Base-by-base conservation (phyloP, 2,797 vertebrate genomes). In the Heterohyrax brucei region DNA sequence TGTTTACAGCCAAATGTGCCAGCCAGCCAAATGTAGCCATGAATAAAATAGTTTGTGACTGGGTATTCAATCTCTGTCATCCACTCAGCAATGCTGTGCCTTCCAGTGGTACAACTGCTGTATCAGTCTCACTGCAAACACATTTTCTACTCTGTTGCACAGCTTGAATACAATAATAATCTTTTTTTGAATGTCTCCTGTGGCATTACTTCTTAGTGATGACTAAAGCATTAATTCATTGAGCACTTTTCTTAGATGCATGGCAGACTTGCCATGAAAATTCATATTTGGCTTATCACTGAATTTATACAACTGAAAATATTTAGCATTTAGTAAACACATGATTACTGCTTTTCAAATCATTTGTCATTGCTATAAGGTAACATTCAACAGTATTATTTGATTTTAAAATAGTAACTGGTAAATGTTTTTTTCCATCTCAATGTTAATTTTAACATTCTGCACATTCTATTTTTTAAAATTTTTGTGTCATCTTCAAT, bases 331-430 rank as follows among this genome's bases (percentile, higher is more conserved):
- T 61, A 68, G 33, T 76, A 79, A 91, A 1, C 1, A 33, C 26
- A 87, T 14, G 44, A 56, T 46, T 80, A 66, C 10, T 83, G 33
- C 22, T 33, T 90, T 75, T 53, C 1, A 92, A 59, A 28, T 82
- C n/a, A 88, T 39, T 50, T 48, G 28, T 21, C 19, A 30, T 80
- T 72, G 61, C 53, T 39, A 72, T 53, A 62, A 86, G 33, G 81
- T 10, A 88, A 46, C 26, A 81, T 73, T 62, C 28, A 68, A 94
- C 1, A 61, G 14, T 62, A 8, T 83, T 87, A 72, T 53, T 78
- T 90, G 3, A 92, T 72, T 91, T 84, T 81, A 90, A 92, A 91
- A 75, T 44, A 56, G n/a, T 56, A 85, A 83, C 7, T 62, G 85
- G 7, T 8, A 66, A 92, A 61, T 68, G 59, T 94, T 59, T 78